Evolutionary conservation across 2,888 invertebrate genomes (phyloP).

Genomic region (Seira ritae): DNA sequence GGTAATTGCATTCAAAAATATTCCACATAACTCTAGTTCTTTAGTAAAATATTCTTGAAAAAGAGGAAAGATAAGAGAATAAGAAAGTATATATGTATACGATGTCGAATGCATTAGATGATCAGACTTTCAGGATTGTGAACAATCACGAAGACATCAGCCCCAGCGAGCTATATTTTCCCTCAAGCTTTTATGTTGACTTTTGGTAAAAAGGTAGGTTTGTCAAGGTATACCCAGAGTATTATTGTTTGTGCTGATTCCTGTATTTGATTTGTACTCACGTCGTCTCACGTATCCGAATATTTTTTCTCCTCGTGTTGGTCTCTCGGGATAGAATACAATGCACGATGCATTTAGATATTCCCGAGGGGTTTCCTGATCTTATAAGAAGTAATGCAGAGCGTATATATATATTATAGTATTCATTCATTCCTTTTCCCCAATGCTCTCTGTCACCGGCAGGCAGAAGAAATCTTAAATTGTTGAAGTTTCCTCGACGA

Average conservation of each 20-base stretch:
- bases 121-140: too few species aligned
- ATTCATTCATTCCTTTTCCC: constrained; percentile 12
- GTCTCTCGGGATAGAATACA: constrained; percentile 54
- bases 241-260: constrained; percentile 27
- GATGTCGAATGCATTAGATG: too few species aligned
- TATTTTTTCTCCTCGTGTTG: constrained; percentile 38
- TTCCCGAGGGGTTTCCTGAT: constrained; percentile 42
- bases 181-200: not conserved
- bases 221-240: constrained; percentile 19
- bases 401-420: not conserved
- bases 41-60: not conserved
- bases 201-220: not conserved
- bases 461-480: constrained; percentile 44
- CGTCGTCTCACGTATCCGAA: constrained; percentile 40
- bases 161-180: too few species aligned
- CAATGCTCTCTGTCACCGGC: constrained; percentile 40
- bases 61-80: too few species aligned
- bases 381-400: constrained; percentile 19
- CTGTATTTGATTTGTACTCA: constrained; percentile 61
- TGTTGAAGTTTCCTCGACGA: constrained; percentile 6
- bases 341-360: constrained; percentile 57
- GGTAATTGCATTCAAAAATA: too few species aligned
- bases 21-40: too few species aligned
- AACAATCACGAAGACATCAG: too few species aligned
- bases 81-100: too few species aligned